These are phyloP conservation scores for Drosophila borborema DNA, from an alignment of 2,888 invertebrate species.

Conservation along the genomic window DNA sequence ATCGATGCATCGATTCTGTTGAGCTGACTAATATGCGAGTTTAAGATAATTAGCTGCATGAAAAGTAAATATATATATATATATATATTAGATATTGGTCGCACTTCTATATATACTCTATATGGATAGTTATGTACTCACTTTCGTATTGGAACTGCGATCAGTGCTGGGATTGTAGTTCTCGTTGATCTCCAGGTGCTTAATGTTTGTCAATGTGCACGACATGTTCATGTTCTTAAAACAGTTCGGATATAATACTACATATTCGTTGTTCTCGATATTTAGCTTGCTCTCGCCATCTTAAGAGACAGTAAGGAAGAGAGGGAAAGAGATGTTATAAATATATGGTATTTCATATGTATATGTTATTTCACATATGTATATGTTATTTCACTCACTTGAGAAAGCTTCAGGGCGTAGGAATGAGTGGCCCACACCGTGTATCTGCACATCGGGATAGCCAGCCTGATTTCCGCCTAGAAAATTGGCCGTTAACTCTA, in stretches of 20 bases:
- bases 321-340: no score
- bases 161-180: slow-evolving; percentile 77
- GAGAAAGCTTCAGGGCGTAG: slow-evolving; percentile 78
- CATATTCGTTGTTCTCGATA: slow-evolving; percentile 73
- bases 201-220: slow-evolving; percentile 76
- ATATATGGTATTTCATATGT: no score
- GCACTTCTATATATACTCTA: neutral
- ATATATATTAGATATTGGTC: neutral
- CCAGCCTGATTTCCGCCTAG: slow-evolving; percentile 81
- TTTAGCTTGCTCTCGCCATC: slow-evolving; percentile 81
- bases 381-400: slow-evolving; percentile 65
- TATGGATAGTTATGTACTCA: slow-evolving; percentile 51
- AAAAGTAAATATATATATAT: neutral
- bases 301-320: slow-evolving; percentile 17
- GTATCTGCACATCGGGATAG: slow-evolving; percentile 83
- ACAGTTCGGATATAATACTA: slow-evolving; percentile 77
- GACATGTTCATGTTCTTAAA: slow-evolving; percentile 81
- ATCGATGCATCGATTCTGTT: slow-evolving; percentile 82
- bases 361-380: no score
- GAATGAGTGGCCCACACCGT: slow-evolving; percentile 69
- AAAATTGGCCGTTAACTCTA: slow-evolving; percentile 80
- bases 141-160: slow-evolving; percentile 72
- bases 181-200: slow-evolving; percentile 75
- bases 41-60: slow-evolving; percentile 78
- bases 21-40: slow-evolving; percentile 76